These are phyloP conservation scores for Nemopilema nomurai DNA, from an alignment of 30 jellyfish, hydroid and myxozoan species.

Conservation along the genomic window DNA sequence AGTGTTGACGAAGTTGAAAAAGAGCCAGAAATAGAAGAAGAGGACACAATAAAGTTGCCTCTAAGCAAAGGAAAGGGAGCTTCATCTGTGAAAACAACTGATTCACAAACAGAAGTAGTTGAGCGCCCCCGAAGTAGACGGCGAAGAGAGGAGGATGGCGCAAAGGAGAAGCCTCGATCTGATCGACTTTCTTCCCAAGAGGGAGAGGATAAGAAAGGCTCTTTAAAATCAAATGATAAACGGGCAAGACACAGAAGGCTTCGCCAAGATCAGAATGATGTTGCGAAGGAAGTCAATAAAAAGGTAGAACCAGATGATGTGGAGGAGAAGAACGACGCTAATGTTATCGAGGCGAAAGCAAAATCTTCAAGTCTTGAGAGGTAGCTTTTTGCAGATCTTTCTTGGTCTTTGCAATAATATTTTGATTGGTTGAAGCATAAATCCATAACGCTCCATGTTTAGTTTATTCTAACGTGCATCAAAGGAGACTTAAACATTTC, in stretches of 20 bases:
- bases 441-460: too few species aligned
- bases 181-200: neutral
- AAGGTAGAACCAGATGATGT: slow-evolving; percentile 36
- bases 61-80: neutral
- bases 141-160: slow-evolving; percentile 6
- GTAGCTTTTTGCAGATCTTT: too few species aligned
- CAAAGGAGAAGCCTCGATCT: neutral
- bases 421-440: too few species aligned
- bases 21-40: slow-evolving; percentile 13
- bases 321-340: slow-evolving; percentile 21
- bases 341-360: slow-evolving; percentile 15
- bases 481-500: too few species aligned
- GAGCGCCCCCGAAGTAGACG: slow-evolving; percentile 65
- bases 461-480: too few species aligned
- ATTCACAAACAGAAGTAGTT: slow-evolving; percentile 1
- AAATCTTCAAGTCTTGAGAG: slow-evolving; percentile 61
- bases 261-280: slow-evolving; percentile 66
- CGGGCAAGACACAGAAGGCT: slow-evolving; percentile 71
- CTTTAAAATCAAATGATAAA: slow-evolving; percentile 52
- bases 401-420: too few species aligned
- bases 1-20: slow-evolving; percentile 9
- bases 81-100: neutral
- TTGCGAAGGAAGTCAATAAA: slow-evolving; percentile 22
- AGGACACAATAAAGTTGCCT: neutral
- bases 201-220: slow-evolving; percentile 27